phyloP scores from a whole-genome alignment of 2,797 vertebrate genomes.

The Ficedula albicollis region DNA sequence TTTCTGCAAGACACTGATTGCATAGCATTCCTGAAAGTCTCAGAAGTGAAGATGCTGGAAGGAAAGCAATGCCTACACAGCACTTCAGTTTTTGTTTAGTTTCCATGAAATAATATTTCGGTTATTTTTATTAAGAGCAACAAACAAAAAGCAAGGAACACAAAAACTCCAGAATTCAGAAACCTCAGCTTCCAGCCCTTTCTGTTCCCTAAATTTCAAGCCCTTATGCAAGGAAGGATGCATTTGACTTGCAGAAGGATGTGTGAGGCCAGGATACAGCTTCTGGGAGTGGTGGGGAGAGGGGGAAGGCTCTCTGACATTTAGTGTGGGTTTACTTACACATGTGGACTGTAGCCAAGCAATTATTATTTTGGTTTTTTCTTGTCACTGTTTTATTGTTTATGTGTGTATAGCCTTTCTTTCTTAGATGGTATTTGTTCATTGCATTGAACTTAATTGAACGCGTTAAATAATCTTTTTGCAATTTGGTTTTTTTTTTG shows the following conservation, averaged over 20 bases:
- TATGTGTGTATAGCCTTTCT: neutral
- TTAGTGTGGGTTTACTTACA: neutral
- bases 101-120: neutral
- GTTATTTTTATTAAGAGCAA: neutral
- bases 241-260: rapidly evolving
- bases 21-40: neutral
- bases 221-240: neutral
- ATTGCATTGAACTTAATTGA: neutral
- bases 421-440: neutral
- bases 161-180: neutral
- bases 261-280: neutral
- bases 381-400: neutral
- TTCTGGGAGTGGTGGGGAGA: neutral
- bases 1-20: neutral
- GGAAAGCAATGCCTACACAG: neutral
- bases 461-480: neutral
- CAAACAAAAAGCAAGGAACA: neutral
- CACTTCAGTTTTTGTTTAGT: neutral
- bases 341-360: rapidly evolving
- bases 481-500: neutral
- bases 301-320: neutral
- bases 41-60: neutral
- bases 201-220: neutral
- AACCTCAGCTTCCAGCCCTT: neutral
- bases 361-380: neutral